Percentiles rank a stretch among this genome's conserved stretches.
phyloP scores from a whole-genome alignment of 2,113 vertebrate species.

The Oreochromis aureus region DNA sequence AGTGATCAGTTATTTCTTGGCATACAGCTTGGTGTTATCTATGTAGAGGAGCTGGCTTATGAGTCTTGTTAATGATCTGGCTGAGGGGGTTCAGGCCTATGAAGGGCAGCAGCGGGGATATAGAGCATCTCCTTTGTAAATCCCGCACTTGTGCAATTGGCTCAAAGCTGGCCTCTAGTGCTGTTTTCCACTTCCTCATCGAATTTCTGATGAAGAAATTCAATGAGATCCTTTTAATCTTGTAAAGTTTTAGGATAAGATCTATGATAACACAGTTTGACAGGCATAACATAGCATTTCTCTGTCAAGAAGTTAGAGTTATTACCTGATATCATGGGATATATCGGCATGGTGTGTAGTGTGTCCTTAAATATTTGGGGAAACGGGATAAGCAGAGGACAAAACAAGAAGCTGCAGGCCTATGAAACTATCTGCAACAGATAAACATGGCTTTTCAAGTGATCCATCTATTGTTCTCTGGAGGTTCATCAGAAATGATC shows the following conservation, averaged over 20 bases:
- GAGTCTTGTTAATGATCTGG: not conserved
- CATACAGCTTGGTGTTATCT: not conserved
- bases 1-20: not conserved
- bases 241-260: not conserved
- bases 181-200: accelerated
- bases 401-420: not conserved
- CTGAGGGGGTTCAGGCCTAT: not conserved
- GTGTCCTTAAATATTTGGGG: not conserved
- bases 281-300: not conserved
- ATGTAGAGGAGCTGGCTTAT: not conserved
- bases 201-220: not conserved
- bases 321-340: not conserved
- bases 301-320: not conserved
- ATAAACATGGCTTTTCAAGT: not conserved
- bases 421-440: not conserved
- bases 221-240: no score
- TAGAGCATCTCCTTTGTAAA: not conserved
- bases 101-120: not conserved
- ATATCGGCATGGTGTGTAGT: not conserved
- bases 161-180: not conserved
- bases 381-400: not conserved
- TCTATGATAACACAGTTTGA: not conserved
- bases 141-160: not conserved
- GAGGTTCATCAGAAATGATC: not conserved
- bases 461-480: not conserved